Evolutionary conservation across 2,888 invertebrate genomes (phyloP), one percentile per base, ranked within the genome.

Genomic region (Apamea epomidion): DNA sequence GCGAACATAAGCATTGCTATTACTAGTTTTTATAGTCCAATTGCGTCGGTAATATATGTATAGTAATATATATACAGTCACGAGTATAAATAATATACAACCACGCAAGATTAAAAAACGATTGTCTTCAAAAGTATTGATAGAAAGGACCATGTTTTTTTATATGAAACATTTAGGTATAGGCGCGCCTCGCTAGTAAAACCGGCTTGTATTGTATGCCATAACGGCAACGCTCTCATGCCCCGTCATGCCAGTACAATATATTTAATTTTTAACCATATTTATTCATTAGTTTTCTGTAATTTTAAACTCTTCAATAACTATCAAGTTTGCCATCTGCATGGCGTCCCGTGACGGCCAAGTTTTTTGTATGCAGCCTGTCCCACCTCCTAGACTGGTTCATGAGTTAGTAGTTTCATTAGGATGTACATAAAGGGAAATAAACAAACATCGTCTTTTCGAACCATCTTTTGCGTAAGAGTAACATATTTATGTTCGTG

Each of bases 1-100:
- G 48, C 37, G 1, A 48, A 54, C 18, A 68, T 21, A 68, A 48
- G n/a, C 3, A 18, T 25, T 16, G 16, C 16, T 78, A n/a, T 18
- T 37, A 32, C n/a, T 37, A 21, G 21, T 79, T 79, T 60, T 69
- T 25, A 79, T 29, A 29, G 58, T 37, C 48, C 16, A 12, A 58
- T 58, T 29, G 5, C 2, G 7, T n/a, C n/a, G 25, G 7, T 37
- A 68, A 25, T 32, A 6, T 25, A 16, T 37, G 7, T 7, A 25
- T 25, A 7, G 25, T 37, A 37, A 37, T 48, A 14, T 14, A 48
- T 48, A 45, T 42, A 68, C n/a, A 68, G n/a, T n/a, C 67, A n/a
- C 8, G 8, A 25, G 8, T 16, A 68, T 68, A n/a, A 68, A n/a
- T 42, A 16, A 0, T 25, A 25, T n/a, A 67, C 25, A n/a, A 37